A percentile compares a stretch with the other conserved stretches of the same genome.
Conservation (phyloP, 1,140 invertebrate species). For the Antheraea pernyi region DNA sequence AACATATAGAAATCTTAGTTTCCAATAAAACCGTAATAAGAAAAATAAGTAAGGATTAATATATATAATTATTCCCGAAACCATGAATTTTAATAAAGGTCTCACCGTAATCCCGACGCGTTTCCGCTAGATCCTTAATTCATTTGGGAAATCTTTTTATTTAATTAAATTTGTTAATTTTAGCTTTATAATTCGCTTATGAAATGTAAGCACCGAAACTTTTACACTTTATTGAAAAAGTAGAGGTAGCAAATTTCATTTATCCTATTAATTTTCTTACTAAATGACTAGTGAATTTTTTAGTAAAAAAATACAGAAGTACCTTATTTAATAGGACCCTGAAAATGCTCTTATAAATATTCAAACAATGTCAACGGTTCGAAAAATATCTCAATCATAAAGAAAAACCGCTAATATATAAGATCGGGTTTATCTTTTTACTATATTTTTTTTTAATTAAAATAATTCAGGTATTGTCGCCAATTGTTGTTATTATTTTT, state of each 20-base stretch:
- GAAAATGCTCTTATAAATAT: no score
- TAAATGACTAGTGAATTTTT: background rate
- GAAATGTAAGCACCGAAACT: background rate
- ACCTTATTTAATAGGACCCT: no score
- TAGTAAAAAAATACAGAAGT: no score
- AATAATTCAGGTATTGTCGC: no score
- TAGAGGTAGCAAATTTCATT: background rate
- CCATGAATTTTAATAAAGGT: conserved; percentile 25
- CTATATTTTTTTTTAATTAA: no score
- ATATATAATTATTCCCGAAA: background rate
- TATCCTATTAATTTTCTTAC: background rate
- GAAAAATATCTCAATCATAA: no score
- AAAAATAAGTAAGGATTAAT: conserved; percentile 12
- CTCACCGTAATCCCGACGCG: conserved; percentile 17
- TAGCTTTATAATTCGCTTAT: conserved; percentile 9
- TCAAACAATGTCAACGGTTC: no score
- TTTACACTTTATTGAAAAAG: background rate
- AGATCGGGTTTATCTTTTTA: no score
- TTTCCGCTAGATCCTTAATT: conserved; percentile 13
- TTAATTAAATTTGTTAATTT: conserved; percentile 14
- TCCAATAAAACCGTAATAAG: conserved; percentile 15
- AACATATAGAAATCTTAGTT: background rate
- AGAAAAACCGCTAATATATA: no score
- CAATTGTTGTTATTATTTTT: no score
- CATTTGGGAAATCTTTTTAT: conserved; percentile 22